Evolutionary conservation across 2,888 invertebrate genomes (phyloP).

Genomic region (Ypsolopha scabrella): DNA sequence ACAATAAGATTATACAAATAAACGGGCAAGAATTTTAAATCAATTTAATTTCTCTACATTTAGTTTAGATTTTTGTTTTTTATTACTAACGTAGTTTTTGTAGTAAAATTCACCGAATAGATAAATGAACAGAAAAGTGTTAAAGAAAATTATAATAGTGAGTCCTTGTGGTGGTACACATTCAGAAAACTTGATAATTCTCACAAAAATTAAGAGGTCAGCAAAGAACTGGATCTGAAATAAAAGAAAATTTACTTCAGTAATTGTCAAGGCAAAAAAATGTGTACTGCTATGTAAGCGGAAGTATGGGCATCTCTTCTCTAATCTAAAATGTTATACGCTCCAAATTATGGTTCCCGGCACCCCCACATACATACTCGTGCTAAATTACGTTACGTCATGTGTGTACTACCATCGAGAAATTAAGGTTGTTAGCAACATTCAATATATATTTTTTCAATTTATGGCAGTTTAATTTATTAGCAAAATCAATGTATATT

Average conservation of each 20-base stretch:
- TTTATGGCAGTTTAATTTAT: too few relatives aligned
- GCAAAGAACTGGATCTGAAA: background rate
- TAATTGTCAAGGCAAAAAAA: too few relatives aligned
- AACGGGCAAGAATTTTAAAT: background rate
- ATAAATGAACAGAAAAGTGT: background rate
- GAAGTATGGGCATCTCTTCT: too few relatives aligned
- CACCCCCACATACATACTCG: too few relatives aligned
- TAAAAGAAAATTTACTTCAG: background rate
- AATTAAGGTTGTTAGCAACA: too few relatives aligned
- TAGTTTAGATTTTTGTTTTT: background rate
- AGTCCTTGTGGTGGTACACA: background rate
- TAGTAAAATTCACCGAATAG: background rate
- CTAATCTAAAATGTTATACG: background rate
- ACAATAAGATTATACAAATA: background rate
- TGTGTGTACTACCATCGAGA: too few relatives aligned
- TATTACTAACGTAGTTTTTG: background rate
- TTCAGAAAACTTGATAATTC: background rate
- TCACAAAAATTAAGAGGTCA: background rate
- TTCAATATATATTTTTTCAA: too few relatives aligned
- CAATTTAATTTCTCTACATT: background rate
- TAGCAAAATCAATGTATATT: too few relatives aligned
- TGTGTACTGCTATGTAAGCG: too few relatives aligned
- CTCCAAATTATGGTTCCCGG: background rate
- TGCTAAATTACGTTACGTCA: too few relatives aligned
- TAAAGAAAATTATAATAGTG: background rate